Percentiles rank a stretch among this genome's conserved stretches.
phyloP scores from a whole-genome alignment of 2,113 vertebrate genomes.

The Macquaria australasica region DNA sequence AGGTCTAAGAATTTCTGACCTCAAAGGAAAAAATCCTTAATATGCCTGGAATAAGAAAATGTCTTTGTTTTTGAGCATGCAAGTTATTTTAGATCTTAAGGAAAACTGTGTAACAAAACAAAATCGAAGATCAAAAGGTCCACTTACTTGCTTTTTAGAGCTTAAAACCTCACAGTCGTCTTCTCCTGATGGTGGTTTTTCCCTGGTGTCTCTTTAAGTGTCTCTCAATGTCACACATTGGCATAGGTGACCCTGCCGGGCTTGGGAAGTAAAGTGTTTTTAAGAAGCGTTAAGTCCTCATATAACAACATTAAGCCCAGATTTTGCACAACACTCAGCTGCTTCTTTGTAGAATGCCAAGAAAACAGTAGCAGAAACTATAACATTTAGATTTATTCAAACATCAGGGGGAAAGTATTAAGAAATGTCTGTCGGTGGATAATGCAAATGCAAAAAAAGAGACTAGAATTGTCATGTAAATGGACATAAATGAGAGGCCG shows the following conservation, averaged over 20 bases:
- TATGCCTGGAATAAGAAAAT: conserved; percentile 1
- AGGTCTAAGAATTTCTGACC: conserved; percentile 6
- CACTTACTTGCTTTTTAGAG: background rate
- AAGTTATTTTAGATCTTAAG: background rate
- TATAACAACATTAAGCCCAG: background rate
- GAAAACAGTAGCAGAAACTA: background rate
- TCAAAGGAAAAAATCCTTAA: background rate
- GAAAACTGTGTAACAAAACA: background rate
- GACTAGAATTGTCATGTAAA: too few relatives aligned
- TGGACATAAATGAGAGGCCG: too few relatives aligned
- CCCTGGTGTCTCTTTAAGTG: background rate
- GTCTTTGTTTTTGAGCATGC: background rate
- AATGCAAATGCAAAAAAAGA: too few relatives aligned
- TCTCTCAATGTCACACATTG: background rate
- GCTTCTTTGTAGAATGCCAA: background rate
- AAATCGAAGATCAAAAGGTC: background rate
- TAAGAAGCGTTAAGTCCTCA: background rate
- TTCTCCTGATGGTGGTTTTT: background rate
- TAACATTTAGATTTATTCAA: background rate
- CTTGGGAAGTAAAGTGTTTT: background rate
- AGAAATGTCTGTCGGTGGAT: background rate
- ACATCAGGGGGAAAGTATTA: background rate
- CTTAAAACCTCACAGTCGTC: background rate
- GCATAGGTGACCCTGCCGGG: background rate
- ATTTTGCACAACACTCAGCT: background rate